Base-by-base conservation (phyloP, 2,797 vertebrate species). In the Sebastes hubbsi region DNA sequence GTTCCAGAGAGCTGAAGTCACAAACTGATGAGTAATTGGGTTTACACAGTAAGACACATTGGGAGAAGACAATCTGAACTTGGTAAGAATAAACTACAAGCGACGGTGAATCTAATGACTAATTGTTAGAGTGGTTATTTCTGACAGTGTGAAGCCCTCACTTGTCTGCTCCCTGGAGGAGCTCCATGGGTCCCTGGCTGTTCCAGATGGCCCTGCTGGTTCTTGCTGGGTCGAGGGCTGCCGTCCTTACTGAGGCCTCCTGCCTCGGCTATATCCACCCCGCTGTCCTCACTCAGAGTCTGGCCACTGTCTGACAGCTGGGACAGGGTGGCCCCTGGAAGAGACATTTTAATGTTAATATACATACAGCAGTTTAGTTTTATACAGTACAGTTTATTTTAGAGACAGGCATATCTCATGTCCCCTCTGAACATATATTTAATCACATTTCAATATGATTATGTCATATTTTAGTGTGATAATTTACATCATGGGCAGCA, bases 231-330 rank as follows among this genome's bases (percentile, higher is more conserved):
- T 1, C 92, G 94, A 0, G 89, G 95, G 90, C 95, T 97, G 90
- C 94, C 95, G 27, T 98, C 96, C 49, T 96, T 97, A 88, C 94
- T 92, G 3, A 96, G 93, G 61, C 77, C 90, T 86, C 95, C 93
- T 14, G 90, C 88, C 59, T 98, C 98, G 0, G 97, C 97, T 1
- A 98, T 97, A 30, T 99, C 98, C 92, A 99, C 98, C 2, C 98
- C 98, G 4, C 98, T 99, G 96, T 99, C 98, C 90, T 99, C 98
- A 2, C 98, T 99, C 80, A 99, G 96, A 11, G 98, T 98, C 95
- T 99, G 98, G 64, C 98, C 98, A 1, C 97, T 99, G 94, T 98
- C 97, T 0, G 98, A 99, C 85, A 99, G 96, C 95, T 99, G 98
- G 75, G 97, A 98, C 74, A 98, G 95, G 0, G 97, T 97, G 82